Evolutionary conservation across 2,797 vertebrate species (phyloP).

Genomic region (Peromyscus attwateri): DNA sequence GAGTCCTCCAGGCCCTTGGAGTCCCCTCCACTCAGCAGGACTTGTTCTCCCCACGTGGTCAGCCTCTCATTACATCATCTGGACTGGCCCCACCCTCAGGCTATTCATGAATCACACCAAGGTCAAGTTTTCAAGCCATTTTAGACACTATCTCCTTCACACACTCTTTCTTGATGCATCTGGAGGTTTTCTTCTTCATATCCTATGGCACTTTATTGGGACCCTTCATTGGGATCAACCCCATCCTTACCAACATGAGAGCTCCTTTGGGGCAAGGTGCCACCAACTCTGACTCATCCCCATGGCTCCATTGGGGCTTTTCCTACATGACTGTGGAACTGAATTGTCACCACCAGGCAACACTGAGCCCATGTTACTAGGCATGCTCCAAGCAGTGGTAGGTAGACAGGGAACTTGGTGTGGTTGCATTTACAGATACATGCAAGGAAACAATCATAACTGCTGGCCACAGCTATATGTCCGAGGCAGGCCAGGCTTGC

Average conservation of each 20-base stretch:
- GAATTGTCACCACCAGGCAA: not conserved
- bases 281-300: not conserved
- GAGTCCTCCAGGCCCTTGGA: not conserved
- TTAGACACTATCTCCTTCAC: not conserved
- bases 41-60: not conserved
- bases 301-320: not conserved
- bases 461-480: not conserved
- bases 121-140: not conserved
- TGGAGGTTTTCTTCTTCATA: not conserved
- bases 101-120: not conserved
- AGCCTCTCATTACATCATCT: too few species aligned
- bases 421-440: not conserved
- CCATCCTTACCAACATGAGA: not conserved
- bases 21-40: not conserved
- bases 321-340: not conserved
- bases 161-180: not conserved
- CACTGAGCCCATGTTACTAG: not conserved
- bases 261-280: not conserved
- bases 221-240: not conserved
- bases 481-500: not conserved
- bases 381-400: not conserved
- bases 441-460: not conserved
- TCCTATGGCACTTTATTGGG: not conserved
- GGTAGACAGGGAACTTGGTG: not conserved
- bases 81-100: fast-evolving